Evolutionary conservation across 1,140 invertebrate genomes (phyloP).

Genomic region (Heliconius eleuchia): DNA sequence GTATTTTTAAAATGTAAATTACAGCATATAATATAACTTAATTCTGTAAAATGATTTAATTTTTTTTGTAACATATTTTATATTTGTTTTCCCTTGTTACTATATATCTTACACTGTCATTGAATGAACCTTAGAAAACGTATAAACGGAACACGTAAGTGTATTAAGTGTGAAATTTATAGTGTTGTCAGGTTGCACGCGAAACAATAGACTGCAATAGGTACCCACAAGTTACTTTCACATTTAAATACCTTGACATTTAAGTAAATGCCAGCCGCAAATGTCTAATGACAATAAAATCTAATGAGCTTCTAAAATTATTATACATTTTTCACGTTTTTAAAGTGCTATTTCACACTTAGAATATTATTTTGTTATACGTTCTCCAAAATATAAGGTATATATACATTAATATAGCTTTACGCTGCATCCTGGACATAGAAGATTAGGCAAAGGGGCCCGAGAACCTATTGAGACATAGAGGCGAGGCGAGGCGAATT

Average conservation of each 20-base stretch:
- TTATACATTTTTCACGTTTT: background rate
- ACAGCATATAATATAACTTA: background rate
- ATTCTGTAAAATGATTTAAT: background rate
- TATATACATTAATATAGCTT: no score
- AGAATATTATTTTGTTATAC: no score
- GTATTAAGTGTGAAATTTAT: conserved; percentile 48
- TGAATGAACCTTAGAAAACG: conserved; percentile 34
- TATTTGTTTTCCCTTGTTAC: conserved; percentile 21
- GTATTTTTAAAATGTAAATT: background rate
- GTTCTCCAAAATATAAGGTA: no score
- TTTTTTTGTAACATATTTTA: conserved; percentile 1
- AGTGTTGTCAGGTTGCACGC: conserved; percentile 37
- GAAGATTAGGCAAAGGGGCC: no score
- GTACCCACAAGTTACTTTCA: conserved; percentile 34
- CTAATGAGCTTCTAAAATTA: background rate
- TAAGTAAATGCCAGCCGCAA: conserved; percentile 30
- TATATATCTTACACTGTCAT: conserved; percentile 28
- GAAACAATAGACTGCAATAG: conserved; percentile 31
- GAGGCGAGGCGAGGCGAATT: no score
- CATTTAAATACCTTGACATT: conserved; percentile 41
- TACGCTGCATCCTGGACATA: no score
- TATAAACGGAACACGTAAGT: conserved; percentile 43
- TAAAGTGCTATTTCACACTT: no score
- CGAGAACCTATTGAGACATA: no score
- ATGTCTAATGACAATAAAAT: conserved; percentile 9